phyloP scores from a whole-genome alignment of 2,888 invertebrate species.

The Hydrotaea diabolus region DNA sequence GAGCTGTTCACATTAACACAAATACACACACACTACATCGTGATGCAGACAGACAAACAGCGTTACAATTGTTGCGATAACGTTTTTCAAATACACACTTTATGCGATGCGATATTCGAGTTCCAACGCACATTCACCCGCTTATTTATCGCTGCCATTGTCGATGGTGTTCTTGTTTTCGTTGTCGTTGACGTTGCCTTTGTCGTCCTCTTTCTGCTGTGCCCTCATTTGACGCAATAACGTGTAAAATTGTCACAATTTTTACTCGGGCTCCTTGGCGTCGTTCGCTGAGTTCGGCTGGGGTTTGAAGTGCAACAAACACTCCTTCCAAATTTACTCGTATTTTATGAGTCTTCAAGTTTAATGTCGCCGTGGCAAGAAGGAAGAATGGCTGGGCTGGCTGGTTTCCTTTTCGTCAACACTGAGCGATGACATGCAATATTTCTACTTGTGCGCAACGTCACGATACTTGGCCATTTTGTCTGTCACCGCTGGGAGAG shows the following conservation, averaged over 20 bases:
- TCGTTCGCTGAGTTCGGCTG: not conserved
- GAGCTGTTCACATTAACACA: not conserved
- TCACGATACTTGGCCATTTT: not conserved
- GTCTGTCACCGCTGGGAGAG: not conserved
- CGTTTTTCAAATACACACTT: conserved; percentile 19
- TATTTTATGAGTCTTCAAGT: conserved; percentile 33
- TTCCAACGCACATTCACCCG: not conserved
- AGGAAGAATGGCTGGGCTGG: not conserved
- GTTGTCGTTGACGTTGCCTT: not conserved
- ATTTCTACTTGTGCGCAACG: not conserved
- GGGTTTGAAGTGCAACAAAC: conserved; percentile 25
- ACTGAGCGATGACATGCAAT: conserved; percentile 29
- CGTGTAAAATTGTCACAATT: conserved; percentile 55
- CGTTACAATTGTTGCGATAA: conserved; percentile 17
- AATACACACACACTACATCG: not conserved
- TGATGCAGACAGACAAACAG: not conserved
- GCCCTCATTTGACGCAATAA: conserved; percentile 40
- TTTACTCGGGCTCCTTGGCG: conserved; percentile 6
- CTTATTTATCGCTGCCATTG: not conserved
- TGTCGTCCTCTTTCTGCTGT: not conserved
- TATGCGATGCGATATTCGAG: not conserved
- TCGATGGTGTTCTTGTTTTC: not conserved
- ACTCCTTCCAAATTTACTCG: conserved; percentile 22
- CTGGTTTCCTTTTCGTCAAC: conserved; percentile 15
- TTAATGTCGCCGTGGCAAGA: too few species aligned